Base-by-base conservation (phyloP, 1,140 invertebrate species). In the Hirudo medicinalis region DNA sequence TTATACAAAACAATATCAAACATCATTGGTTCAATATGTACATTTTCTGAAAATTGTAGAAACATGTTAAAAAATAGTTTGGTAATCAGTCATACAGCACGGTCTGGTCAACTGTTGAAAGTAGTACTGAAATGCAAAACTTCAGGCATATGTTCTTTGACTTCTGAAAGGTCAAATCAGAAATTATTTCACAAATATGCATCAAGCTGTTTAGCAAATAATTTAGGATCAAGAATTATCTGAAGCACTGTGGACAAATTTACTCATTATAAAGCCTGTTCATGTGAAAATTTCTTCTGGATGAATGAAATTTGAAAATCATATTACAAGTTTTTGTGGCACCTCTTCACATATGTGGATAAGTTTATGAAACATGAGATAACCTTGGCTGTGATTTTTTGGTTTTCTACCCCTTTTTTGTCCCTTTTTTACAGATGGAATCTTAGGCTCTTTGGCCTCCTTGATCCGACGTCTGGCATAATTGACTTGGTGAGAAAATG, bases 401-500 rank as follows among this genome's bases (percentile, higher is more conserved):
- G 57, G 57, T n/a, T 63, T 63, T 32, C 57, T 13, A 19, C 57
- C 57, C 19, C 57, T 63, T 63, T 63, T 63, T 32, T 63, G 57
- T 32, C 29, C 22, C 57, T 63, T 63, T 32, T 63, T 63, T 5
- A 63, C 29, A 11, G 57, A 63, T 22, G 11, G 57, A 63, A 63
- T 63, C 19, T 63, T 63, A 20, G 69, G 69, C n/a, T 70, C 69
- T 29, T 54, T 70, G 17, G 49, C 69, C 19, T 36, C 69, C 69
- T 49, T 70, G 32, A 49, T 70, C n/a, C 69, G 8, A 11, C 69
- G 69, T 15, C 69, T 36, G 32, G 69, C 69, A 54, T 70, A 70
- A 49, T 70, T 70, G 43, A 70, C 69, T 53, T 70, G 69, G 69
- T 70, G 69, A 25, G 69, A 70, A 49, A 70, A 70, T 49, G 69